Percentiles rank a stretch among this genome's conserved stretches.
Evolutionary conservation across 64 coral and sea anemone species (phyloP).

Genomic region (Catalaphyllia jardinei): DNA sequence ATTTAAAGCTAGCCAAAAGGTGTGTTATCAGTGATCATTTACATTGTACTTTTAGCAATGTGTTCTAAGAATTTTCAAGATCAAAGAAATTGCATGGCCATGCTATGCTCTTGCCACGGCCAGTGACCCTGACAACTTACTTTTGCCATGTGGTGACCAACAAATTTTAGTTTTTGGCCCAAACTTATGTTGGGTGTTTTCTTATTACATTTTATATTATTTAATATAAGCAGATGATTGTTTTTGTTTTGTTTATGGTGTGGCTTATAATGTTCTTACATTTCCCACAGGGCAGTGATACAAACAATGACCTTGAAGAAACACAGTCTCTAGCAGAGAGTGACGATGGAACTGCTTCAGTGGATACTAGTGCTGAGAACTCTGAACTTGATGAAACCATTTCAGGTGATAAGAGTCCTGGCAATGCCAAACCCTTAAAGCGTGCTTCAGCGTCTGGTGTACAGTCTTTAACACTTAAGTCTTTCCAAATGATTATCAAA

Average conservation of each 20-base stretch:
- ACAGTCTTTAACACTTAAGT: conserved; percentile 17
- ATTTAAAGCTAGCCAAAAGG: too few species aligned
- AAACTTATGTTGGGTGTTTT: not conserved
- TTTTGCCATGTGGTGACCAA: conserved; percentile 14
- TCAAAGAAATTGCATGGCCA: too few species aligned
- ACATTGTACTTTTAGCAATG: too few species aligned
- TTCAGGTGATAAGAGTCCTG: conserved; percentile 13
- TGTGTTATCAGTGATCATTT: too few species aligned
- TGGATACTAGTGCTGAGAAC: conserved; percentile 12
- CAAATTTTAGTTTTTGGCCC: conserved; percentile 12
- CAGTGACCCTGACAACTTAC: conserved; percentile 13
- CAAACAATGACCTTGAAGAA: conserved; percentile 18
- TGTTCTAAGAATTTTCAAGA: too few species aligned
- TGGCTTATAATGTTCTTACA: conserved; percentile 18
- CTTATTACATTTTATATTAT: not conserved
- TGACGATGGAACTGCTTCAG: not conserved
- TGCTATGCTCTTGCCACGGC: not conserved
- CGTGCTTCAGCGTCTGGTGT: not conserved
- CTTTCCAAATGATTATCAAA: conserved; percentile 30
- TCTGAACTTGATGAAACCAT: conserved; percentile 22
- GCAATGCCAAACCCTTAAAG: conserved; percentile 16
- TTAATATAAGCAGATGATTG: conserved; percentile 8
- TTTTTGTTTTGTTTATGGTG: conserved; percentile 20
- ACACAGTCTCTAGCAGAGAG: conserved; percentile 18
- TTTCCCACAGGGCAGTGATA: not conserved